These are phyloP conservation scores for Daktulosphaira vitifoliae DNA, from an alignment of 1,140 invertebrate genomes.

Conservation along the genomic window DNA sequence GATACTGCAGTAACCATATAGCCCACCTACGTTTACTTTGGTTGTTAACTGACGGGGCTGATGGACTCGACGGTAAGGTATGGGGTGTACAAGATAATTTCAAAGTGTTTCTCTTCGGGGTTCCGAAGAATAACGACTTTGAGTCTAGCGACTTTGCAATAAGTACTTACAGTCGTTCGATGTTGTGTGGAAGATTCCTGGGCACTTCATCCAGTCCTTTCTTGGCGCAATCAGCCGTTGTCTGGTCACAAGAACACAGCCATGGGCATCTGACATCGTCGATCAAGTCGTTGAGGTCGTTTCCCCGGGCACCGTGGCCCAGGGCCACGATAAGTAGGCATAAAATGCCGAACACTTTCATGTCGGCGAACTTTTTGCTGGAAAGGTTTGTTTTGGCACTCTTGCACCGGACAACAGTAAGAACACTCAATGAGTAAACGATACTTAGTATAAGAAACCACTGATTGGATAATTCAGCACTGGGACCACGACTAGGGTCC, in stretches of 20 bases:
- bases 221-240: constrained; percentile 82
- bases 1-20: too few relatives aligned
- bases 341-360: constrained; percentile 1
- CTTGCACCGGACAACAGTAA: too few relatives aligned
- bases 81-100: too few relatives aligned
- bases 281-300: constrained; percentile 56
- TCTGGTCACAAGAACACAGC: constrained; percentile 75
- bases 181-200: constrained; percentile 78
- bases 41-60: too few relatives aligned
- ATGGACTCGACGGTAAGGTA: too few relatives aligned
- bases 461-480: not conserved
- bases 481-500: constrained; percentile 20
- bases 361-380: not conserved
- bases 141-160: too few relatives aligned
- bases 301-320: constrained; percentile 33
- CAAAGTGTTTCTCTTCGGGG: too few relatives aligned
- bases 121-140: too few relatives aligned
- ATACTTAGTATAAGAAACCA: too few relatives aligned
- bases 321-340: constrained; percentile 42
- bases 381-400: too few relatives aligned
- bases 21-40: too few relatives aligned
- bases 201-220: constrained; percentile 75
- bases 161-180: constrained; percentile 61
- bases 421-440: too few relatives aligned
- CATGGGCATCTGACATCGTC: constrained; percentile 64